Evolutionary conservation across 1,140 invertebrate species (phyloP), one percentile per base, ranked within the genome.

Genomic region (Triops longicaudatus): DNA sequence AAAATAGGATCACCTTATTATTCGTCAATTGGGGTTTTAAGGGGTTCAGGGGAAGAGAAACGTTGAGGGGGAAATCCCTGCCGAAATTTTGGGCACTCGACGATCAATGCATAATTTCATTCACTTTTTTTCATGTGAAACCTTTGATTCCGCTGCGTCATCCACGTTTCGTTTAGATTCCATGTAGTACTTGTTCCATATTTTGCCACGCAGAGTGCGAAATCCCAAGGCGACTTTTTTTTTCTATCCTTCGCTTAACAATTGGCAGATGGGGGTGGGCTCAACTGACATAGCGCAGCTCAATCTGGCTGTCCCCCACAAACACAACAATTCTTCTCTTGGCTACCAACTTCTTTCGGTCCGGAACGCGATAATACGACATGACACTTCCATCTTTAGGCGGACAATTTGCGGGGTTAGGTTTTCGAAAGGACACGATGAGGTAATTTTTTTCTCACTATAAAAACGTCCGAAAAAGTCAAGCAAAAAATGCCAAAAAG

Each of bases 71-170:
- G 50, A 17, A 63, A 63, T 12, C 14, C 50, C 50, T 17, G 9
- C 10, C 50, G 10, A 17, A 63, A 63, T 12, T 63, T 63, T 63
- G 50, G 50, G 50, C 50, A 63, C 50, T 63, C 50, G 50, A 63
- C 50, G 50, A 63, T 63, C n/a, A 63, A 63, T 63, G 50, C 50
- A 63, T 63, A 63, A 63, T 63, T 63, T 63, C 14, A 63, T 63
- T 63, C 50, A 63, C 31, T 63, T 63, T 63, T 63, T 63, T 63
- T 63, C 50, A n/a, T 63, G 50, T 63, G 50, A 63, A 63, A 63
- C 2, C 50, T 63, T 63, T 63, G 50, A 63, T 63, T 63, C 50
- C 50, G 50, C 50, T 63, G n/a, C 22, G 50, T 12, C 14, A 5
- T 63, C 50, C 50, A 63, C 50, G 6, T 22, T 63, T 63, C 17